Percentiles rank a stretch among this genome's conserved stretches.
Conservation (phyloP, 2,113 vertebrate genomes). For the Geococcyx californianus region DNA sequence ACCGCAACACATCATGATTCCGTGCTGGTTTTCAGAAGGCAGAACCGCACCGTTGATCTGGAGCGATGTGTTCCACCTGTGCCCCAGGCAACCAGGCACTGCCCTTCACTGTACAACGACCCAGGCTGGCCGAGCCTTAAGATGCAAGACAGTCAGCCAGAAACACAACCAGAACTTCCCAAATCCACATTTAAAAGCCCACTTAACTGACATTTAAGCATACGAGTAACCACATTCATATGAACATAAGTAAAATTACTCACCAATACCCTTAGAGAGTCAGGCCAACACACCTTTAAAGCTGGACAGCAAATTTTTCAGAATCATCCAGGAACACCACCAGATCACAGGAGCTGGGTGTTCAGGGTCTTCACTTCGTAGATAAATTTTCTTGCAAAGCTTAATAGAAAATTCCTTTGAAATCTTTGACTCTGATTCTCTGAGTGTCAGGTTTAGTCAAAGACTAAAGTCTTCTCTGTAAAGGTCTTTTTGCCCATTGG, state of each 20-base stretch:
- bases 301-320: neutral
- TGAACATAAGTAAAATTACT: neutral
- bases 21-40: neutral
- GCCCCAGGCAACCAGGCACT: neutral
- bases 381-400: neutral
- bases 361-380: neutral
- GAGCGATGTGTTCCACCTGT: neutral
- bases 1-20: rapidly evolving
- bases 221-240: neutral
- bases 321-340: neutral
- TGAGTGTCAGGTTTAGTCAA: neutral
- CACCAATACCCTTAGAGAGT: neutral
- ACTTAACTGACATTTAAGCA: neutral
- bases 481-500: neutral
- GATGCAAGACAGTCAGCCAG: rapidly evolving
- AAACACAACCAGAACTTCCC: neutral
- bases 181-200: neutral
- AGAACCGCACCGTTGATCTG: neutral
- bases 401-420: neutral
- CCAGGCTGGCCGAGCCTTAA: neutral
- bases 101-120: rapidly evolving
- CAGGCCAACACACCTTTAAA: neutral
- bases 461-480: neutral
- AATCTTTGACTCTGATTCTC: neutral
- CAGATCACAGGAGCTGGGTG: neutral